These are phyloP conservation scores for Gnatocerus cornutus DNA, from an alignment of 2,888 invertebrate species.

Conservation along the genomic window DNA sequence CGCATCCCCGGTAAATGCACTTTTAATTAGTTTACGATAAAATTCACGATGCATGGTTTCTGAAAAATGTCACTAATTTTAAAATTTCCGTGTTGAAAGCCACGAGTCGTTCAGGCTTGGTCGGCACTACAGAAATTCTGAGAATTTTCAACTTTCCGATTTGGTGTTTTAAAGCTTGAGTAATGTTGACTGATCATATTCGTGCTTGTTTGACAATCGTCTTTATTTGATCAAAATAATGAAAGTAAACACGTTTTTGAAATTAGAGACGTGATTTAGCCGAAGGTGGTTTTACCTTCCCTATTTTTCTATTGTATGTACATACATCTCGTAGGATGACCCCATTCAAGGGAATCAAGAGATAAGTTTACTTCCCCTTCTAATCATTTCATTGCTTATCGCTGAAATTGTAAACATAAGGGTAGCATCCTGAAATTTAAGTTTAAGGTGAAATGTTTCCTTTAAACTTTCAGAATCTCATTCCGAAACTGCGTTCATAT, in stretches of 20 bases:
- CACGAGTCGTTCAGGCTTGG: conserved; percentile 10
- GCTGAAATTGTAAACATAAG: conserved; percentile 33
- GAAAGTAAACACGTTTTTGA: conserved; percentile 16
- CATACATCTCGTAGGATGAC: too few relatives aligned
- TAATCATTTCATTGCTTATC: conserved; percentile 35
- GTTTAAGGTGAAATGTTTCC: conserved; percentile 14
- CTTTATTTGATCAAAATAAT: conserved; percentile 24
- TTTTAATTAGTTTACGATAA: too few relatives aligned
- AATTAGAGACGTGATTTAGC: conserved; percentile 25
- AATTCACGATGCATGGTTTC: background rate
- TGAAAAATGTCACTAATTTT: conserved; percentile 12
- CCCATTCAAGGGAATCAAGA: too few relatives aligned
- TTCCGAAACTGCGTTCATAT: conserved; percentile 25
- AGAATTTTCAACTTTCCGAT: conserved; percentile 10
- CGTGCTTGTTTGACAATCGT: conserved; percentile 26
- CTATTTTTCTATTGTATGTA: too few relatives aligned
- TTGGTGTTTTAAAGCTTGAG: conserved; percentile 15
- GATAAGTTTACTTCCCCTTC: background rate
- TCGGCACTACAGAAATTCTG: conserved; percentile 10
- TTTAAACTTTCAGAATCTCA: conserved; percentile 33
- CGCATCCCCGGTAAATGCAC: background rate
- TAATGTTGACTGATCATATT: conserved; percentile 31
- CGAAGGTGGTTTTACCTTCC: background rate
- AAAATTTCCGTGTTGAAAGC: conserved; percentile 14
- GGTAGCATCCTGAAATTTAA: conserved; percentile 29